Evolutionary conservation across 2,113 vertebrate genomes (phyloP), one percentile per base, ranked within the genome.

Genomic region (Laticauda laticaudata): DNA sequence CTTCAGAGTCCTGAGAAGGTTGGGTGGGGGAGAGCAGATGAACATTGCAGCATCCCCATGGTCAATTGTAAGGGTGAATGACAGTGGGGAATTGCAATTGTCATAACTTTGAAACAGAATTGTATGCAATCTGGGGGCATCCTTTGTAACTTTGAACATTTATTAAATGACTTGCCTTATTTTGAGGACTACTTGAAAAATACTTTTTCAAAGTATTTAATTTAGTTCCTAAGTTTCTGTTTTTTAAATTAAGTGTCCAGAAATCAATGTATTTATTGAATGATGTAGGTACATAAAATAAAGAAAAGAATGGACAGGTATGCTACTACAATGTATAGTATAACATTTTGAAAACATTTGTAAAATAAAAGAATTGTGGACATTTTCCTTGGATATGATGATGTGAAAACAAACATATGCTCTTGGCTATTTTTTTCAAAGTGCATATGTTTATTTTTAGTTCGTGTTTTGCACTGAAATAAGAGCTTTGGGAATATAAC

Each of bases 371-470:
- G 91, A 69, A 88, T 64, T 93, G 91, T 90, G 55, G 91, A 95
- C 96, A 96, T 96, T 95, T 97, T 92, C 89, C 59, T 96, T 94
- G 94, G 95, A 95, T 96, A 95, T 94, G 24, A 48, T 96, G 95
- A 97, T 97, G 95, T 97, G 95, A 98, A 97, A 94, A 94, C 93
- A 95, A 97, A 97, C 97, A 97, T 97, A 97, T 98, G 97, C 95
- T 97, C 93, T 91, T 96, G 94, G 87, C 97, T 97, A 97, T 95
- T 93, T 94, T 94, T 95, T 96, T 97, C 95, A 94, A 89, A 92
- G 75, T 75, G 92, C 95, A 96, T 94, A 64, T 8, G 92, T 96
- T 95, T 96, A 87, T 96, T 97, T 96, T 93, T 95, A 96, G 93
- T 96, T 92, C 93, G n/a, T 93, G 95, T 92, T 92, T 94, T 93